Percentiles rank a stretch among this genome's conserved stretches.
Conservation (phyloP, 2,797 vertebrate species). For the Oreonectes daqikongensis region DNA sequence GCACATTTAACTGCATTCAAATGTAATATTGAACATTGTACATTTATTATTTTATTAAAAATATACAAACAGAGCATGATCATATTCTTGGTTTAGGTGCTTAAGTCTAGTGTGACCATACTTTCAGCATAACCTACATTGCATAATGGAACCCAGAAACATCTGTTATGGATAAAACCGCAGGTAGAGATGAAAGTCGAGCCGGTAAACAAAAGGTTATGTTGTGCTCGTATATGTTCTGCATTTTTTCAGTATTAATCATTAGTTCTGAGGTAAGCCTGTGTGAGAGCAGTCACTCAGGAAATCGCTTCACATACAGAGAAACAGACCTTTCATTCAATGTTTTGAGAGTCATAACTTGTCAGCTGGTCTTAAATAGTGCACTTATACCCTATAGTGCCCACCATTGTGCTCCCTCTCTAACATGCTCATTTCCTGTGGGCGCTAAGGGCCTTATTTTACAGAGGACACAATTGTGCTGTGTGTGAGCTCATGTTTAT, state of each 20-base stretch:
- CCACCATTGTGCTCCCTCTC: slow-evolving; percentile 43
- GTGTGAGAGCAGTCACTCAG: neutral
- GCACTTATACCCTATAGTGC: slow-evolving; percentile 42
- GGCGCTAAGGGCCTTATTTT: slow-evolving; percentile 42
- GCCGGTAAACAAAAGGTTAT: slow-evolving; percentile 9
- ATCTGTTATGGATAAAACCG: slow-evolving; percentile 39
- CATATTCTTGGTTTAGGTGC: neutral
- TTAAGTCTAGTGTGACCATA: neutral
- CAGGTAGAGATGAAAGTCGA: slow-evolving; percentile 36
- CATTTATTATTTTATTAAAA: neutral
- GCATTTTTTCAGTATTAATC: slow-evolving; percentile 25
- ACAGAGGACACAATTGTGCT: slow-evolving; percentile 14
- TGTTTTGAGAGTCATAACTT: slow-evolving; percentile 40
- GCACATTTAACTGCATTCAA: neutral
- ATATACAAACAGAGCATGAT: neutral
- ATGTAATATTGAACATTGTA: too few relatives aligned
- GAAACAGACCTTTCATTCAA: slow-evolving; percentile 41
- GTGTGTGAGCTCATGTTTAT: neutral
- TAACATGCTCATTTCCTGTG: slow-evolving; percentile 54
- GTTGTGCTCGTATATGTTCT: neutral
- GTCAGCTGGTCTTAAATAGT: slow-evolving; percentile 43
- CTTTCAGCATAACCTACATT: slow-evolving; percentile 2
- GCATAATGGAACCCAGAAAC: slow-evolving; percentile 37
- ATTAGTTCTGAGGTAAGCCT: neutral
- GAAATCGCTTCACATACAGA: slow-evolving; percentile 37